These are phyloP conservation scores for Corticium candelabrum DNA, from an alignment of 37 sponge, comb jelly and placozoan genomes.

Conservation along the genomic window DNA sequence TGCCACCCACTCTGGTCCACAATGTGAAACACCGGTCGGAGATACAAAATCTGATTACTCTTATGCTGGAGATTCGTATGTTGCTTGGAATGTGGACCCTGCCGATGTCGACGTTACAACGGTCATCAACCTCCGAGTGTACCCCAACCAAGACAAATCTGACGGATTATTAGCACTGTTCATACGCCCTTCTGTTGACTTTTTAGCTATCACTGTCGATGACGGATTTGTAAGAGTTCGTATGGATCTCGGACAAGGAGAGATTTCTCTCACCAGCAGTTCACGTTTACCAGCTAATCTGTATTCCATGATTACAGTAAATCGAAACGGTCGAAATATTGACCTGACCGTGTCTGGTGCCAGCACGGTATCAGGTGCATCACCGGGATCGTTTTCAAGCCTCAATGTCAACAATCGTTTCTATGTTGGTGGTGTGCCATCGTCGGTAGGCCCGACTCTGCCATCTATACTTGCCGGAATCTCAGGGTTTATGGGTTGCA, in stretches of 20 bases:
- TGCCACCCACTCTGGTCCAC: neutral
- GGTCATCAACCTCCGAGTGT: neutral
- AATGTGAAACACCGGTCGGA: neutral
- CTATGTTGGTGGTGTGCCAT: neutral
- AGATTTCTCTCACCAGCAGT: neutral
- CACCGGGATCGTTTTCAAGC: neutral
- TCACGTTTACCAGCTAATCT: neutral
- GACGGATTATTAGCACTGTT: neutral
- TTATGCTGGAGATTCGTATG: neutral
- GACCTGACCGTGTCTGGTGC: neutral
- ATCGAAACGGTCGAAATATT: neutral
- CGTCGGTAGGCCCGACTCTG: neutral
- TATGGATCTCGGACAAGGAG: neutral
- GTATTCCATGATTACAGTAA: neutral
- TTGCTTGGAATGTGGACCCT: neutral
- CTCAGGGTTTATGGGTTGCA: neutral
- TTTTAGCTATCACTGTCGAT: neutral
- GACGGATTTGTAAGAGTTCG: neutral
- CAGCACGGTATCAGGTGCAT: neutral
- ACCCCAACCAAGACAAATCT: neutral
- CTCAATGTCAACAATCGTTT: neutral
- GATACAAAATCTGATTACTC: neutral
- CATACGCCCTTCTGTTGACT: neutral
- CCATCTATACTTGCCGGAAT: neutral
- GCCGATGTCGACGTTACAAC: neutral